Base-by-base conservation (phyloP, 53 echinoderm and acorn worm genomes). In the Stichopus horrens region DNA sequence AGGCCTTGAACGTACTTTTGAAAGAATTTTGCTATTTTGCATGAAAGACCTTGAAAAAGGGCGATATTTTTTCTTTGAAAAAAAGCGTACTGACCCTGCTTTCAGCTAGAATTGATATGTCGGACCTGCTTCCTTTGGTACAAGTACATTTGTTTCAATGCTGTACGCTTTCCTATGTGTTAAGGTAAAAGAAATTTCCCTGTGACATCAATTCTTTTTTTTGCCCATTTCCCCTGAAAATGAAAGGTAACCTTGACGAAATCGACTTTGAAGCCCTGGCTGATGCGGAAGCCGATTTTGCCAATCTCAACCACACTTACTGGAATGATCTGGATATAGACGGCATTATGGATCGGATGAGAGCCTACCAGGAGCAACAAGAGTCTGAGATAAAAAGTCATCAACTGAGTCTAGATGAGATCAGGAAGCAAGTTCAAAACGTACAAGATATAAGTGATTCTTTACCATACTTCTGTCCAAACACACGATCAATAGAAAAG, bases 381-480 rank as follows among this genome's bases (percentile, higher is more conserved):
- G 59, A 79, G 16, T 90, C 79, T 21, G 91, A 92, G 91, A 95
- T 95, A 8, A 76, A 86, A 76, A 90, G 78, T 7, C 93, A 95
- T 79, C 90, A 91, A 23, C 77, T 87, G 37, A 93, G 92, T 60
- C 90, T 97, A n/a, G 94, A 90, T 22, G 94, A 97, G 83, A 90
- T 95, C 5, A 71, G 86, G 81, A 74, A 57, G 71, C 91, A 94
- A 86, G 96, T 94, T 1, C 73, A 87, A 8, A 94, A 94, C 74
- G 79, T 94, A 13, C 76, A 89, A 51, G 86, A 93, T 37, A 91
- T 96, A 20, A 85, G 84, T 7, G 88, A 94, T 60, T 90, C 90
- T 23, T 87, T 96, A 19, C 94, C 96, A 6, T 79, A 93, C 65
- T 93, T 91, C 75, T 96, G 96, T 79, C 94, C 93, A 86, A 20